Evolutionary conservation across 2,888 invertebrate genomes (phyloP), one percentile per base, ranked within the genome.

Genomic region (Drosophila flavopinicola): DNA sequence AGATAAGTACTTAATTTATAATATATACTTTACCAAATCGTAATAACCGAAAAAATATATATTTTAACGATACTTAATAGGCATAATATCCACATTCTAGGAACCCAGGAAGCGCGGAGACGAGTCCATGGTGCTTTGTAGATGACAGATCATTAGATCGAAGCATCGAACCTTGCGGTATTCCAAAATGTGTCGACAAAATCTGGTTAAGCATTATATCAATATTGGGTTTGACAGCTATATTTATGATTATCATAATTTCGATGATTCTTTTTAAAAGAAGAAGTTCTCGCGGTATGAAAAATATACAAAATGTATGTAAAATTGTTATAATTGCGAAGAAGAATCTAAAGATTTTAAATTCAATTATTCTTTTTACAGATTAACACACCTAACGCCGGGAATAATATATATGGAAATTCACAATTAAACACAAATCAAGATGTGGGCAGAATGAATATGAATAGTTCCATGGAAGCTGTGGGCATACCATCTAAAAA

Each of bases 91-190:
- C 1, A 20, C 7, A 42, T 66, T 56, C 13, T 39, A 94, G 98
- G 65, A 99, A 99, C 91, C 99, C 99, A 29, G 97, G 96, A 20
- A 95, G 95, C 25, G 92, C 93, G 1, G 95, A 96, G 89, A 89
- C 92, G 0, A 95, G 95, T 75, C 99, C 99, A 0, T 99, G 98
- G 96, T 99, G 99, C 91, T 96, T 94, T 78, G 94, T 95, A 11
- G 94, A 94, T 60, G 93, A 94, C 82, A 94, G 94, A 63, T 94
- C 94, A 83, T 93, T 94, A 78, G 94, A 94, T 72, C 94, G 94
- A 87, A 85, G 87, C 32, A 90, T 91, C 27, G 97, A 98, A 89
- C 91, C 94, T 54, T 99, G 99, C 91, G 94, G 95, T 83, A 95
- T 99, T 77, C 95, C 95, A 13, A 95, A 95, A 91, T 99, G 99